Conservation (phyloP, 2,888 invertebrate species). For the Erebia ligea region DNA sequence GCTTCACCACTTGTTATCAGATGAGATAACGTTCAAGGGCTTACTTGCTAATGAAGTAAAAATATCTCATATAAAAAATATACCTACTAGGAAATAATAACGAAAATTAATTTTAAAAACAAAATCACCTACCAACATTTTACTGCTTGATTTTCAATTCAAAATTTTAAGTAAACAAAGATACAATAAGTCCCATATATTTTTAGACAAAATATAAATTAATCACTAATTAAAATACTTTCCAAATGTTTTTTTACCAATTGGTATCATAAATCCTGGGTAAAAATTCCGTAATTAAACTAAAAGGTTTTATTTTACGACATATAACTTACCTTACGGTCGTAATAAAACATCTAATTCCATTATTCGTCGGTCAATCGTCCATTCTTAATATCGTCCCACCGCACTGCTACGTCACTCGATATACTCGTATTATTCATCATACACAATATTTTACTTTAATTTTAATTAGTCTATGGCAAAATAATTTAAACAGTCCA, state of each 20-base stretch:
- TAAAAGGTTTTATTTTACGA: not conserved
- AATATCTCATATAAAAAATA: no score
- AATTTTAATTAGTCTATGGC: constrained; percentile 36
- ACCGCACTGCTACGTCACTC: constrained; percentile 64
- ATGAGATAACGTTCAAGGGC: no score
- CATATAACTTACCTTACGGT: constrained; percentile 51
- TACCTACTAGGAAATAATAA: no score
- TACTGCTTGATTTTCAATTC: not conserved
- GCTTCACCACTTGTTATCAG: no score
- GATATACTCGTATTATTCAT: constrained; percentile 24
- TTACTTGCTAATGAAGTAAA: no score
- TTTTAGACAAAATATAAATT: not conserved
- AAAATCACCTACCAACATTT: not conserved
- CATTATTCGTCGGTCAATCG: constrained; percentile 60
- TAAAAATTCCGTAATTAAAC: not conserved
- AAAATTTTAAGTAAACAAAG: not conserved
- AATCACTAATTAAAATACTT: not conserved
- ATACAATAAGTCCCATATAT: not conserved
- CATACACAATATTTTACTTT: constrained; percentile 35
- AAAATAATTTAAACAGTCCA: constrained; percentile 32
- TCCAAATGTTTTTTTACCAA: not conserved
- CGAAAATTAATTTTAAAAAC: no score
- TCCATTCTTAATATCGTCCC: constrained; percentile 60
- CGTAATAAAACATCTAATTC: constrained; percentile 56
- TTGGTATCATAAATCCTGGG: not conserved